phyloP scores from a whole-genome alignment of 1,140 invertebrate species.

The Papilio polytes region DNA sequence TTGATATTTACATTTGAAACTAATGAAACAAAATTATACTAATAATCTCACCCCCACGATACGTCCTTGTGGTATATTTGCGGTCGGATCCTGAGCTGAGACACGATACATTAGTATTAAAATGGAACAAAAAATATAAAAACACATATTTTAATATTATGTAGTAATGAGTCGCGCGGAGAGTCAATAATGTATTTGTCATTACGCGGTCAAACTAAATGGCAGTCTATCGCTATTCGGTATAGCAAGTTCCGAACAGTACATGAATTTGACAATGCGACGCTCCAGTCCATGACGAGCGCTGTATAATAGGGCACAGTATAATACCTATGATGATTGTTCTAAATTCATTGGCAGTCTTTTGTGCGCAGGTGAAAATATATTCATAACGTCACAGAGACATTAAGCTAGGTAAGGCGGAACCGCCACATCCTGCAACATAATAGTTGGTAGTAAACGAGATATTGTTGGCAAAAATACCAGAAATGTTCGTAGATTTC shows the following conservation, averaged over 20 bases:
- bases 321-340: constrained; percentile 56
- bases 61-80: constrained; percentile 72
- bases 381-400: constrained; percentile 12
- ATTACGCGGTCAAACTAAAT: constrained; percentile 48
- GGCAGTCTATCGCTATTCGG: constrained; percentile 33
- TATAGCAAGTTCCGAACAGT: constrained; percentile 58
- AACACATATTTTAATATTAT: constrained; percentile 36
- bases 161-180: neutral
- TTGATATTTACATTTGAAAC: constrained; percentile 13
- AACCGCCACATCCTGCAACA: constrained; percentile 28
- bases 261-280: constrained; percentile 73
- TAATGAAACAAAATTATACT: constrained; percentile 26
- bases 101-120: constrained; percentile 46
- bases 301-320: constrained; percentile 56
- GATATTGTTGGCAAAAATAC: constrained; percentile 1
- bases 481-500: neutral
- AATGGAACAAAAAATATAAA: constrained; percentile 10
- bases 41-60: constrained; percentile 70
- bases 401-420: constrained; percentile 28
- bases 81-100: constrained; percentile 67
- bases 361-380: constrained; percentile 36
- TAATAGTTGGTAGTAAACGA: neutral
- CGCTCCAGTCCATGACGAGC: constrained; percentile 70
- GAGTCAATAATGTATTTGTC: constrained; percentile 25
- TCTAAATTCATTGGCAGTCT: constrained; percentile 63